Conservation (phyloP, 1,140 invertebrate species). For the Muscidifurax raptorellus region DNA sequence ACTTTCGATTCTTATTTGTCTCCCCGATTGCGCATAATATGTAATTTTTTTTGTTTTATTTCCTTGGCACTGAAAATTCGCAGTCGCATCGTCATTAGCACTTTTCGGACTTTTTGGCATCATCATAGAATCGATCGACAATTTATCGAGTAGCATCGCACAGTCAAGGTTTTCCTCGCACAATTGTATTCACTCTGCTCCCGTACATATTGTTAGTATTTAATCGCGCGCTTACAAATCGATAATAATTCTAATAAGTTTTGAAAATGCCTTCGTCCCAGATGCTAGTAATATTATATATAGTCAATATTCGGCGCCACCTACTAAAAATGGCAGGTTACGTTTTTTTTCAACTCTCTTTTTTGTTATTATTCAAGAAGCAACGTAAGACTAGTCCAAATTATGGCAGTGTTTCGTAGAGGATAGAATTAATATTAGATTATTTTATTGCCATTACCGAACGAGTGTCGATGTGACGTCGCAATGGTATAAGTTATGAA, state of each 20-base stretch:
- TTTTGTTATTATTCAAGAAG: slow-evolving; percentile 56
- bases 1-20: slow-evolving; percentile 14
- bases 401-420: slow-evolving; percentile 72
- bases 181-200: background rate
- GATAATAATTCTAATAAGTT: slow-evolving; percentile 36
- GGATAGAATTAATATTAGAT: slow-evolving; percentile 61
- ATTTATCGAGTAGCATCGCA: background rate
- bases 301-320: slow-evolving; percentile 14
- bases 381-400: slow-evolving; percentile 66
- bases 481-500: background rate
- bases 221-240: slow-evolving; percentile 30
- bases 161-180: background rate
- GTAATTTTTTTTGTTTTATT: slow-evolving; percentile 26
- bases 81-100: background rate
- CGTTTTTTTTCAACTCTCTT: slow-evolving; percentile 31
- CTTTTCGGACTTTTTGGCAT: slow-evolving; percentile 11
- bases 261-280: slow-evolving; percentile 20
- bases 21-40: slow-evolving; percentile 17
- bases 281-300: slow-evolving; percentile 29
- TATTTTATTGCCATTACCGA: slow-evolving; percentile 67
- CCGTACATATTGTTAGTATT: slow-evolving; percentile 3
- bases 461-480: slow-evolving; percentile 21
- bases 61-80: slow-evolving; percentile 39
- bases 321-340: slow-evolving; percentile 40
- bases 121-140: background rate